Base-by-base conservation (phyloP, 2,888 invertebrate species). In the Idaea aversata region DNA sequence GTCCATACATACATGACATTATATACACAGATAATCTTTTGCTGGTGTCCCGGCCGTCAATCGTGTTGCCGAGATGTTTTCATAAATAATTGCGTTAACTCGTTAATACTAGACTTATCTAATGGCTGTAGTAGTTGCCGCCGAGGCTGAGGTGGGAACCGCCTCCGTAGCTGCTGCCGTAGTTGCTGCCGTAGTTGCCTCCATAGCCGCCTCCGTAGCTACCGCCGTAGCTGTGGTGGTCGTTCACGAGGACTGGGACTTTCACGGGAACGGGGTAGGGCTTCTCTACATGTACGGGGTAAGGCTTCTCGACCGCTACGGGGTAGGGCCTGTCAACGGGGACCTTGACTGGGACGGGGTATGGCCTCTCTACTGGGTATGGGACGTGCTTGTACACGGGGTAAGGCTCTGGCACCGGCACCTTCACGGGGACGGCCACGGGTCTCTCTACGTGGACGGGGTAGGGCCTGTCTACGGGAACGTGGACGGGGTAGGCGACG, bases 321-420 rank as follows among this genome's bases (percentile, higher is more conserved):
- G 94, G 94, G 88, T 94, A 94, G 16, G 95, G 95, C 85, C 95
- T 94, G 82, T 95, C 95, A 61, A 94, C 94, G 70, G 94, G 95
- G 47, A 95, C 95, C 80, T 95, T 94, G 25, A 96, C 96, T 70
- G 95, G 95, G 25, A 96, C 95, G 65, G 96, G 95, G 76, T 92
- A 91, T 61, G 91, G 93, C 85, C 86, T 95, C 77, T 95, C 94
- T 4, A 94, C 94, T 76, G 95, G 87, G 79, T 93, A 93, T 59
- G 95, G 95, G 15, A 95, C 91, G 77, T 95, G 94, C 85, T 95
- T 95, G 90, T 95, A 94, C 59, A 96, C 95, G 64, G 95, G 95
- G 86, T 94, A 94, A 0, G 88, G 94, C 75, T 93, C 90, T 57
- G 94, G 94, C 34, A 93, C 92, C 5, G 93, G 93, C 67, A 95